Evolutionary conservation across 2,888 invertebrate species (phyloP), one percentile per base, ranked within the genome.

Genomic region (Erebia epiphron): DNA sequence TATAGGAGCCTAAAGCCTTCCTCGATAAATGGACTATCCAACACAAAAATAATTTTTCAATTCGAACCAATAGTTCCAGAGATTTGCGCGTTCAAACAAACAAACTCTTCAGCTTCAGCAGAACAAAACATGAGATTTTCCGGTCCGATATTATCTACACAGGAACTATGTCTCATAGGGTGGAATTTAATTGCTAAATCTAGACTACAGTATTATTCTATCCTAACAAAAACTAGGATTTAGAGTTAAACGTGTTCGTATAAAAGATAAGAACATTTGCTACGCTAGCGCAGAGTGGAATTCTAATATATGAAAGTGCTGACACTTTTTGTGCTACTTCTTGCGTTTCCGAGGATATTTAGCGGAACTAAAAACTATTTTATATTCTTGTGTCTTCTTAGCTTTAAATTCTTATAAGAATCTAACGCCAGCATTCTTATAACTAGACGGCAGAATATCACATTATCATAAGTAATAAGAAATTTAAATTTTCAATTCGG

Each of bases 231-330:
- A 67, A 67, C 46, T 21, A 11, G 49, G 67, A 58, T 58, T 67
- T 67, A 57, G 49, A 67, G 67, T 58, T 58, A 11, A 58, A 49
- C 58, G 21, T 67, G 67, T 58, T 67, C 67, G 58, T 58, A 67
- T 67, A 58, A 49, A 54, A 58, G 67, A 67, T 67, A 67, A 57
- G 67, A 67, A 58, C 58, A 50, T 67, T 67, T 58, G 57, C 67
- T 46, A 58, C 67, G 67, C 58, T 58, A 49, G 58, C 35, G 58
- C 14, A 49, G 66, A 58, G 67, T 58, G 16, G 66, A 67, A 67
- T 58, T 58, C 67, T 67, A 67, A 67, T 67, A 67, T 67, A 67
- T 58, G 67, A 58, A 26, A 67, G 67, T 58, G 67, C 67, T 67
- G 67, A 67, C 58, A 49, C 67, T 58, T 67, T 67, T 67, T 67